Percentiles rank a stretch among this genome's conserved stretches.
Evolutionary conservation across 2,797 vertebrate species (phyloP).

Genomic region (Urocyon cinereoargenteus): DNA sequence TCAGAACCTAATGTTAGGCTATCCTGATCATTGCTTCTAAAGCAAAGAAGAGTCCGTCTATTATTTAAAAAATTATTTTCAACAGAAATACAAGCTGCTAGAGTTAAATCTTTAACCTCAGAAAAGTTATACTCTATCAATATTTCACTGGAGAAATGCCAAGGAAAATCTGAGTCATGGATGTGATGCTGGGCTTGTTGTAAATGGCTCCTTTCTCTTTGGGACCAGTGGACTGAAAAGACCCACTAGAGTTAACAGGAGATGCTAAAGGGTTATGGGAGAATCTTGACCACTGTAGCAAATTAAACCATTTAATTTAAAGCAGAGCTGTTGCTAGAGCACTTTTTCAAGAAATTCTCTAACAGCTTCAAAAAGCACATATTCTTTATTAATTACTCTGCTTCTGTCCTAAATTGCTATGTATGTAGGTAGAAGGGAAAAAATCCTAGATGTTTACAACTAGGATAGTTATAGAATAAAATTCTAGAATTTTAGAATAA

Average conservation of each 20-base stretch:
- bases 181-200: neutral
- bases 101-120: neutral
- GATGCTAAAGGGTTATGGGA: neutral
- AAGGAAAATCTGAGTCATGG: neutral
- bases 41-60: neutral
- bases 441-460: constrained; percentile 11
- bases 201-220: neutral
- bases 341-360: neutral
- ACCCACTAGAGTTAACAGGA: neutral
- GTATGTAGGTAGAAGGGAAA: neutral
- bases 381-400: neutral
- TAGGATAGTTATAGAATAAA: neutral
- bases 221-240: neutral
- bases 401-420: constrained; percentile 25
- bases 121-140: neutral
- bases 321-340: neutral
- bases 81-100: neutral
- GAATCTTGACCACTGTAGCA: neutral
- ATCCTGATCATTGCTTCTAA: neutral
- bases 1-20: neutral
- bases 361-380: neutral
- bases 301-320: constrained; percentile 14
- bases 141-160: neutral
- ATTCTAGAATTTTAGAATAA: too few species aligned
- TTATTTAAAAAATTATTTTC: constrained; percentile 1